Conservation (phyloP, 2,113 vertebrate species). For the Hemicordylus capensis region DNA sequence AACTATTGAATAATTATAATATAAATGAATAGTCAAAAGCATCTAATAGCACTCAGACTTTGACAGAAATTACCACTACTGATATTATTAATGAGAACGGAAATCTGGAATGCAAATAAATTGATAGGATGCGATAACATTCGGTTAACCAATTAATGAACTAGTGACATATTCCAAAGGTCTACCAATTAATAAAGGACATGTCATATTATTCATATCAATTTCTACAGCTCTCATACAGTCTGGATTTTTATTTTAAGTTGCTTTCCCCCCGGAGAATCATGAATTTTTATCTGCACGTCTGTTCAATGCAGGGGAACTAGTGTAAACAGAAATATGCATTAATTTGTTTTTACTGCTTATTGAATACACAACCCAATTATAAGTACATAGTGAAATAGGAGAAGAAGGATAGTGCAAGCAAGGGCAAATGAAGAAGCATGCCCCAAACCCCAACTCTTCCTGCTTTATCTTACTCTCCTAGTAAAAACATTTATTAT, state of each 20-base stretch:
- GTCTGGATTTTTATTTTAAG: background rate
- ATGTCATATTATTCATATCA: slow-evolving; percentile 37
- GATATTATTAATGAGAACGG: slow-evolving; percentile 42
- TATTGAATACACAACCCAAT: background rate
- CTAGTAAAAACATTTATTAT: background rate
- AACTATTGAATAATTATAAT: background rate
- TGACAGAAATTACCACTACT: slow-evolving; percentile 39
- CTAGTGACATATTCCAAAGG: slow-evolving; percentile 38
- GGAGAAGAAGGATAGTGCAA: background rate
- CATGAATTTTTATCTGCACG: slow-evolving; percentile 42
- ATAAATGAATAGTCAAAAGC: slow-evolving; percentile 31
- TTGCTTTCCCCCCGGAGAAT: background rate
- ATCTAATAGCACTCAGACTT: slow-evolving; percentile 17
- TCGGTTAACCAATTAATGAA: slow-evolving; percentile 42
- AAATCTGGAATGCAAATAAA: slow-evolving; percentile 58
- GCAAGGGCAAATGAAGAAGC: background rate
- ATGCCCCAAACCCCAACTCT: background rate
- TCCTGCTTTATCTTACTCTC: background rate
- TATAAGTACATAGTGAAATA: slow-evolving; percentile 1
- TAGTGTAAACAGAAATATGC: background rate
- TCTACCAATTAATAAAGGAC: slow-evolving; percentile 27
- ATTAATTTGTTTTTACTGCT: background rate
- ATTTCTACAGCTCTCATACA: slow-evolving; percentile 1
- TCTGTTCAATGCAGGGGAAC: slow-evolving; percentile 1
- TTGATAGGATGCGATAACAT: slow-evolving; percentile 29